Conservation (phyloP, 2,888 invertebrate species). For the Melieria picta region DNA sequence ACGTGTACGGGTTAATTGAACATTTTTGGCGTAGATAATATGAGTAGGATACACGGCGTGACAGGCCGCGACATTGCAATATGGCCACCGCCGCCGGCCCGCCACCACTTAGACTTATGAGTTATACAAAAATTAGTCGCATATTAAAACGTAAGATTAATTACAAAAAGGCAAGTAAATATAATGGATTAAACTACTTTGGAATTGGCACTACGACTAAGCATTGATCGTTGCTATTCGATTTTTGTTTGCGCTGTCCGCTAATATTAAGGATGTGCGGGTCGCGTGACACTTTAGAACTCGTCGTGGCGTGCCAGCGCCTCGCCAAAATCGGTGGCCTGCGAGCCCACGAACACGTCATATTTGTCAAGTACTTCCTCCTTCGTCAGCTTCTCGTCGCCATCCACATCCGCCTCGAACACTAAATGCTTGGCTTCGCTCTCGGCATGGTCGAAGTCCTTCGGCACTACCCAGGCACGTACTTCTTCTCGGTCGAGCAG, state of each 20-base stretch:
- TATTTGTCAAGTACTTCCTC: constrained; percentile 93
- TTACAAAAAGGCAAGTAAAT: constrained; percentile 15
- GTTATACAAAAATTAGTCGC: not conserved
- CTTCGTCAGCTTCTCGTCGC: constrained; percentile 88
- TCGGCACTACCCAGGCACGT: constrained; percentile 92
- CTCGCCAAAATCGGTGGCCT: constrained; percentile 99
- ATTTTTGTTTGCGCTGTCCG: not conserved
- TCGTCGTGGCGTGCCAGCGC: constrained; percentile 95
- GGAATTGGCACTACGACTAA: constrained; percentile 3
- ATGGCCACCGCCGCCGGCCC: too few relatives aligned
- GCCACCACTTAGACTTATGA: too few relatives aligned
- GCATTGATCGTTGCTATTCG: not conserved
- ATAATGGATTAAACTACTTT: constrained; percentile 12
- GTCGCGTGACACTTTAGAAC: constrained; percentile 71
- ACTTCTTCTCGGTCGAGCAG: constrained; percentile 90
- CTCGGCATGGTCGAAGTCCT: constrained; percentile 96
- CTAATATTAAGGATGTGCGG: not conserved
- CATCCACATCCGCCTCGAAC: constrained; percentile 91
- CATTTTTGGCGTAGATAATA: constrained; percentile 27
- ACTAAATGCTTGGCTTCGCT: constrained; percentile 96
- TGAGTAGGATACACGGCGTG: not conserved
- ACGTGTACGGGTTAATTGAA: not conserved
- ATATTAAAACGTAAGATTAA: not conserved
- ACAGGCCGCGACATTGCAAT: not conserved
- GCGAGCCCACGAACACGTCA: constrained; percentile 97